phyloP scores from a whole-genome alignment of 2,888 invertebrate genomes.

The Anthrax anthrax region DNA sequence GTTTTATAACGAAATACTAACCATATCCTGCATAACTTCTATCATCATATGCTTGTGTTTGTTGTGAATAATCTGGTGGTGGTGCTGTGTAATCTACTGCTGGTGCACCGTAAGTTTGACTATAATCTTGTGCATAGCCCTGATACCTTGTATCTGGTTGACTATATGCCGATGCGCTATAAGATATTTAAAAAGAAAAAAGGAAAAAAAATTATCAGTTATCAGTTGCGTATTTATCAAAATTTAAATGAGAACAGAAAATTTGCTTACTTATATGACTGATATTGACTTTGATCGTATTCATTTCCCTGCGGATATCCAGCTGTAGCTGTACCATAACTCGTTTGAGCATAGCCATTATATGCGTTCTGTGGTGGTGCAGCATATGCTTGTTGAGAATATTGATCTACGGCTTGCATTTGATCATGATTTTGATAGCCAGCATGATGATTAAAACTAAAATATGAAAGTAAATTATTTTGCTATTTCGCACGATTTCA shows the following conservation, averaged over 20 bases:
- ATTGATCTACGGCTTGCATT: conserved; percentile 30
- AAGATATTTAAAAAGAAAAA: conserved; percentile 1
- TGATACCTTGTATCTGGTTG: conserved; percentile 32
- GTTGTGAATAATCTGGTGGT: conserved; percentile 31
- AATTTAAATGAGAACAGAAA: too few species aligned
- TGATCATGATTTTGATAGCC: conserved; percentile 29
- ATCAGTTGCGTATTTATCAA: too few species aligned
- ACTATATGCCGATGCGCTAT: conserved; percentile 25
- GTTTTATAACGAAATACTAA: conserved; percentile 19
- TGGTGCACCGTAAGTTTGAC: conserved; percentile 31
- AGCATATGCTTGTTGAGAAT: conserved; percentile 27
- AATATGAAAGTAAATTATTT: not conserved
- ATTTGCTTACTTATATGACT: conserved; percentile 27
- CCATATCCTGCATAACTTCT: conserved; percentile 33
- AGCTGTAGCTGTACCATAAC: conserved; percentile 25
- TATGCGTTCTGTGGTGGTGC: conserved; percentile 24
- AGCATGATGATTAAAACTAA: conserved; percentile 24
- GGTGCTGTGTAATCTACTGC: conserved; percentile 32
- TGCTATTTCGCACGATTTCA: not conserved
- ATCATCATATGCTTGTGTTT: conserved; percentile 28
- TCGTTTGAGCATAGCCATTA: conserved; percentile 31
- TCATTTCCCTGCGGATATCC: conserved; percentile 27
- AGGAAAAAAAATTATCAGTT: not conserved
- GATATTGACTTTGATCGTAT: conserved; percentile 34
- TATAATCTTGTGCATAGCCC: conserved; percentile 31